These are phyloP conservation scores for Oncorhynchus gorbuscha DNA, from an alignment of 2,113 vertebrate genomes.

Conservation along the genomic window DNA sequence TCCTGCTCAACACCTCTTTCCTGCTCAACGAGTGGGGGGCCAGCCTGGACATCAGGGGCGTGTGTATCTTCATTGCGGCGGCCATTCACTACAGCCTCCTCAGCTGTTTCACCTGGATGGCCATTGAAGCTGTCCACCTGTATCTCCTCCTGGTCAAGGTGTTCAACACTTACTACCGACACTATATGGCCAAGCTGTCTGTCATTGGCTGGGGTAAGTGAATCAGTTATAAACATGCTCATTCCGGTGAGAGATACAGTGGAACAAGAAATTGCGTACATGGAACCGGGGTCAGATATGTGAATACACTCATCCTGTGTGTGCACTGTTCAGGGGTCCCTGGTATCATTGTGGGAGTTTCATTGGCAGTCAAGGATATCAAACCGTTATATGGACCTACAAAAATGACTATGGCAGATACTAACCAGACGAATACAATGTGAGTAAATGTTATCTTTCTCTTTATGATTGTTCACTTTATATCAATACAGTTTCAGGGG, in stretches of 20 bases:
- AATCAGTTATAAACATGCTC: slow-evolving; percentile 2
- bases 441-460: slow-evolving; percentile 37
- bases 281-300: neutral
- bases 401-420: slow-evolving; percentile 18
- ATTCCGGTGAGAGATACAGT: neutral
- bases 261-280: neutral
- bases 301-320: neutral
- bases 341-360: slow-evolving; percentile 47
- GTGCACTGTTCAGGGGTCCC: slow-evolving; percentile 57
- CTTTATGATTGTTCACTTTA: neutral
- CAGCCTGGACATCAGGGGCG: neutral
- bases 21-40: slow-evolving; percentile 66
- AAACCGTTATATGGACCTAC: slow-evolving; percentile 55
- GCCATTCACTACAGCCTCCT: slow-evolving; percentile 67
- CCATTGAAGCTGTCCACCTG: slow-evolving; percentile 71
- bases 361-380: slow-evolving; percentile 33
- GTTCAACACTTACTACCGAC: slow-evolving; percentile 64
- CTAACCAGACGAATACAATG: slow-evolving; percentile 42
- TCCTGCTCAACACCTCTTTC: slow-evolving; percentile 68
- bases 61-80: slow-evolving; percentile 61
- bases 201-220: slow-evolving; percentile 71
- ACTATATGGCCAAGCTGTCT: slow-evolving; percentile 68
- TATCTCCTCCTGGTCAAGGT: slow-evolving; percentile 69
- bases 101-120: slow-evolving; percentile 73
- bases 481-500: neutral